Evolutionary conservation across 2,797 vertebrate species (phyloP), one percentile per base, ranked within the genome.

Genomic region (Argentina silus): DNA sequence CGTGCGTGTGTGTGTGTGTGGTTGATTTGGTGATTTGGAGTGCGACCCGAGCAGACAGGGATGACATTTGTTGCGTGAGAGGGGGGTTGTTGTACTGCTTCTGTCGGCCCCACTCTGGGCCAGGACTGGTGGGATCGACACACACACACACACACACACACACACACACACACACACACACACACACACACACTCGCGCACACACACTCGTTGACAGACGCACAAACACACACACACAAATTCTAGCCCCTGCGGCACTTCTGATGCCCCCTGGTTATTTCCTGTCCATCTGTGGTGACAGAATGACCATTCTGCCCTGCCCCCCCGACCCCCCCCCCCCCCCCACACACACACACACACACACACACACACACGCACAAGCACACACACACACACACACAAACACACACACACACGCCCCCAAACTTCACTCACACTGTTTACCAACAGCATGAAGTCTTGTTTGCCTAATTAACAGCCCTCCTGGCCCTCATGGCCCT

Each of bases 251-350:
- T 77, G 82, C 76, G 86, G 89, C 81, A 83, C 78, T 80, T 84
- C 79, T 85, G 76, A 84, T 84, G 80, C 87, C 88, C 86, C 88
- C 78, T 7, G 84, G 89, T 85, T 81, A 75, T 87, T 92, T 92
- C 90, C 90, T 92, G 91, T 92, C 91, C 91, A 92, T 92, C 91
- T 92, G 91, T 90, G 87, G 80, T 85, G 88, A 90, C 90, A 92
- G 90, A 88, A 90, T 90, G 90, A 89, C 90, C 91, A 89, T 79
- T 90, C 88, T 86, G 82, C 81, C 83, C 88, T 86, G 83, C 82
- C 83, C 84, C 85, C 83, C 51, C 73, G 83, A 73, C 77, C 73
- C 77, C 69, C 85, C 83, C 51, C 73, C 84, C 74, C 77, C 73
- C 77, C 69, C 43, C 15, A 55, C 61, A 19, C 60, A 78, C 43